Percentiles rank a stretch among this genome's conserved stretches.
Evolutionary conservation across 2,888 invertebrate genomes (phyloP).

Genomic region (Scaeva pyrastri): DNA sequence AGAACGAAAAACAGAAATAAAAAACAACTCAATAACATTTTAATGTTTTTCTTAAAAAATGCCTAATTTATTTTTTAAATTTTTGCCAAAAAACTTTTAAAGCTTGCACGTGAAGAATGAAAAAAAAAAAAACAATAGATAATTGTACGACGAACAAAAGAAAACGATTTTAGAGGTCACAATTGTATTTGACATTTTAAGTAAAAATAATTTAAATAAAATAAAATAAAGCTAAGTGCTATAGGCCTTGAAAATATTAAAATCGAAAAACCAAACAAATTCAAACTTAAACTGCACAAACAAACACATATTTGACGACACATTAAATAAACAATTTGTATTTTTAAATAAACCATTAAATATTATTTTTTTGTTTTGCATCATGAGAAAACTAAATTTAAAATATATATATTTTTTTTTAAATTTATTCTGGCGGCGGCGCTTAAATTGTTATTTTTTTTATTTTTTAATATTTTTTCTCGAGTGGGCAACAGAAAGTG

Average conservation of each 20-base stretch:
- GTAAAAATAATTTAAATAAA: background rate
- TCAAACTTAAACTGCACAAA: background rate
- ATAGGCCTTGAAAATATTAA: background rate
- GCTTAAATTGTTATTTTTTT: constrained; percentile 40
- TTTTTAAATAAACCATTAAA: background rate
- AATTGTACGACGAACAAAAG: background rate
- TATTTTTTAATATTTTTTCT: background rate
- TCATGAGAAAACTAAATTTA: background rate
- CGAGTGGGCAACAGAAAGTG: background rate
- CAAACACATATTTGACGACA: background rate
- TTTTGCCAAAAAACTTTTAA: no score
- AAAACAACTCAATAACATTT: no score
- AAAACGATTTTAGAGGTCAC: background rate
- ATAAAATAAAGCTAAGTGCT: background rate
- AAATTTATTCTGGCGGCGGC: constrained; percentile 36
- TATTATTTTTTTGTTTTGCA: background rate
- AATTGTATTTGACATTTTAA: background rate
- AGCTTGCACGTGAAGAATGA: no score
- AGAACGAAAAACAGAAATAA: no score
- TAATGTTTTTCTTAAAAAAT: no score
- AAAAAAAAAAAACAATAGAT: background rate
- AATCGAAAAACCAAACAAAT: background rate
- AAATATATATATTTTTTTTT: constrained; percentile 10
- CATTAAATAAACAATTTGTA: background rate
- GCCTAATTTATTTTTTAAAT: no score